phyloP scores from a whole-genome alignment of 2,113 vertebrate genomes.

The Mustela nigripes region DNA sequence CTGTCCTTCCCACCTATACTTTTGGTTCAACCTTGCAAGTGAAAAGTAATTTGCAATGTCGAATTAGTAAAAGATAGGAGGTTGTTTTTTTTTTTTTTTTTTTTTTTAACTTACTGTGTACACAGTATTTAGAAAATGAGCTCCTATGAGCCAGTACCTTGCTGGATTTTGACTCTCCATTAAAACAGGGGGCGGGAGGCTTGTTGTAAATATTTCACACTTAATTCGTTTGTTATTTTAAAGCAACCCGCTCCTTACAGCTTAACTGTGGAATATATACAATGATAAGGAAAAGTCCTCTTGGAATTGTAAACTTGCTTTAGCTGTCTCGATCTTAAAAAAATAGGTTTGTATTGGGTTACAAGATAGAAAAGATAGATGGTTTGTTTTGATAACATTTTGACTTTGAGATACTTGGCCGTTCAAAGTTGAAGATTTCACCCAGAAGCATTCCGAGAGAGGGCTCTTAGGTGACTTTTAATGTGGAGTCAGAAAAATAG shows the following conservation, averaged over 20 bases:
- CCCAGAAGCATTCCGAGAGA: slow-evolving; percentile 67
- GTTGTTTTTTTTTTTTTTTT: background rate
- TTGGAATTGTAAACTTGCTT: slow-evolving; percentile 78
- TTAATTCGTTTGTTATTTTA: slow-evolving; percentile 85
- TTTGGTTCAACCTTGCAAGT: background rate
- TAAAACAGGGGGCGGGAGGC: slow-evolving; percentile 65
- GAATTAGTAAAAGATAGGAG: slow-evolving; percentile 14
- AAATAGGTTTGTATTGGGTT: slow-evolving; percentile 73
- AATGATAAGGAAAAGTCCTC: slow-evolving; percentile 79
- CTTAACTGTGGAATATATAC: slow-evolving; percentile 74
- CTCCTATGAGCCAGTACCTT: background rate
- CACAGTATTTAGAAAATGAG: background rate
- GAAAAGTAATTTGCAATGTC: background rate
- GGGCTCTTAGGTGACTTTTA: slow-evolving; percentile 34
- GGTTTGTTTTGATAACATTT: slow-evolving; percentile 84
- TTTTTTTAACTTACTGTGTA: background rate
- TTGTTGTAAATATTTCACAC: slow-evolving; percentile 83
- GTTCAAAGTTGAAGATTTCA: slow-evolving; percentile 66
- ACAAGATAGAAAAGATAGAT: slow-evolving; percentile 83
- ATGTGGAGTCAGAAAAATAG: slow-evolving; percentile 23
- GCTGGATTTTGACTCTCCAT: slow-evolving; percentile 70
- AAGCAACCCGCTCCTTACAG: slow-evolving; percentile 67
- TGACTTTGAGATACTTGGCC: slow-evolving; percentile 73
- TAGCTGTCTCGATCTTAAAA: slow-evolving; percentile 78
- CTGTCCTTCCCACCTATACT: background rate